A percentile compares a stretch with the other conserved stretches of the same genome.
phyloP scores from a whole-genome alignment of 2,113 vertebrate genomes.

The Aepyceros melampus region DNA sequence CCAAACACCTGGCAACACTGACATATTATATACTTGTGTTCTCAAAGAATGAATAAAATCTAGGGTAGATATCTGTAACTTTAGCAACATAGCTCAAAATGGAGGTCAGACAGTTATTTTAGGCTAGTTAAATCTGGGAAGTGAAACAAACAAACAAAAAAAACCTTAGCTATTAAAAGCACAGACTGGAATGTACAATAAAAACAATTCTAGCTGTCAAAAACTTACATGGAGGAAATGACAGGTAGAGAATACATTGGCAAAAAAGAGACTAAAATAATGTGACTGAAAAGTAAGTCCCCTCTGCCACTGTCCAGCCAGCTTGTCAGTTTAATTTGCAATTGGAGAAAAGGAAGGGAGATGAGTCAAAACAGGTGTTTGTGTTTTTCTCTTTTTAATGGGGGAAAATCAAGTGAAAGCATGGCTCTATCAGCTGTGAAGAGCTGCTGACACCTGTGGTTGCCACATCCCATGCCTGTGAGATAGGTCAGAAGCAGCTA shows the following conservation, averaged over 20 bases:
- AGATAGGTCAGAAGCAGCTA: neutral
- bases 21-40: neutral
- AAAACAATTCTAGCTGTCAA: conserved; percentile 40
- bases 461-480: neutral
- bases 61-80: neutral
- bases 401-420: conserved; percentile 2
- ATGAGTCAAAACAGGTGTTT: conserved; percentile 46
- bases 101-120: neutral
- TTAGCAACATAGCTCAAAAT: neutral
- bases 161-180: conserved; percentile 7
- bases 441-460: conserved; percentile 15
- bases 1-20: neutral
- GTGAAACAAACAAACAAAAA: neutral
- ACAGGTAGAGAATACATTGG: neutral
- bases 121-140: neutral
- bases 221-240: neutral
- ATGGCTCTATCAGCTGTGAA: neutral
- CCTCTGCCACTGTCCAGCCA: conserved; percentile 17
- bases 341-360: neutral
- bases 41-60: neutral
- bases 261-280: conserved; percentile 1
- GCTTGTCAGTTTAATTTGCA: conserved; percentile 54
- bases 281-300: conserved; percentile 23
- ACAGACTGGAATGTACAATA: neutral
- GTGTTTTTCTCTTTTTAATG: neutral